Evolutionary conservation across 1,140 invertebrate species (phyloP).

Genomic region (Brachionus koreanus): DNA sequence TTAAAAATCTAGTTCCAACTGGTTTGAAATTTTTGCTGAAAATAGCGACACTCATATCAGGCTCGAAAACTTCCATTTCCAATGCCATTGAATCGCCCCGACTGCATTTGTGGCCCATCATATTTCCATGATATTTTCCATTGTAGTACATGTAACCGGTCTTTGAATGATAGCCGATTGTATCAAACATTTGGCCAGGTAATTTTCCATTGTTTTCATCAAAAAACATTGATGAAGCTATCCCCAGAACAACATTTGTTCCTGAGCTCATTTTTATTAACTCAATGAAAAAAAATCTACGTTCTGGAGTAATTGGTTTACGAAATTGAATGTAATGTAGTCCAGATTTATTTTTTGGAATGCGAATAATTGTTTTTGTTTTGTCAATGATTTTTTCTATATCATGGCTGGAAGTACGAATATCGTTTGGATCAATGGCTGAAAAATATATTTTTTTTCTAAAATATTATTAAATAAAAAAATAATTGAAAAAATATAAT

Average conservation of each 20-base stretch:
- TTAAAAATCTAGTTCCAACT: constrained; percentile 50
- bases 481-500: neutral
- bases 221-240: constrained; percentile 49
- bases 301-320: constrained; percentile 49
- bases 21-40: constrained; percentile 50
- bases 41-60: constrained; percentile 48
- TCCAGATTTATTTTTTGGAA: constrained; percentile 49
- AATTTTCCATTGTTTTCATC: constrained; percentile 47
- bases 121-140: constrained; percentile 49
- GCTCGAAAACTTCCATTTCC: constrained; percentile 50
- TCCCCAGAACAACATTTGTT: constrained; percentile 52
- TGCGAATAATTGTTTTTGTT: constrained; percentile 48
- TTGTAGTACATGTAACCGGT: constrained; percentile 53
- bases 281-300: constrained; percentile 50
- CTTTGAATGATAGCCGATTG: constrained; percentile 52
- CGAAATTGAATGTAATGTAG: constrained; percentile 53
- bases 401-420: neutral
- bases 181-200: constrained; percentile 50
- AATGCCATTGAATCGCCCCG: constrained; percentile 54
- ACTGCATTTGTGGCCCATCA: constrained; percentile 49
- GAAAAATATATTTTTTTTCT: neutral
- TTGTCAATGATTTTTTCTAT: constrained; percentile 49
- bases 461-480: neutral
- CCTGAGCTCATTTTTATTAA: constrained; percentile 52
- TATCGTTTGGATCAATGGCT: constrained; percentile 33